These are phyloP conservation scores for Watersipora subatra DNA, from an alignment of 1,140 invertebrate species.

Conservation along the genomic window DNA sequence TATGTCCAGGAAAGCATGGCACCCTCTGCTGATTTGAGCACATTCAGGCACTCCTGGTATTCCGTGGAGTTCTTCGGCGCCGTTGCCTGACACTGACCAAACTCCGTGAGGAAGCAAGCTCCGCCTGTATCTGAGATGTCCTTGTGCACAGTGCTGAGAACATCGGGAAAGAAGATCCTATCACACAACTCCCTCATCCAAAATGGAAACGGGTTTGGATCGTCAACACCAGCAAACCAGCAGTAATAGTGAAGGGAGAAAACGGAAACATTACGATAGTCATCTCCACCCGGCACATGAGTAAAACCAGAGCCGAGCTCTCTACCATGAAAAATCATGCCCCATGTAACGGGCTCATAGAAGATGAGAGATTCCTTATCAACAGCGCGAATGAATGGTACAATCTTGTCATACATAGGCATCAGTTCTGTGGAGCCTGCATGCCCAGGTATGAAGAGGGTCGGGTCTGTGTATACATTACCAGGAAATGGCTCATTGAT, in stretches of 20 bases:
- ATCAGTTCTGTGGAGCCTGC: constrained; percentile 17
- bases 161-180: constrained; percentile 9
- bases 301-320: constrained; percentile 17
- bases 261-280: constrained; percentile 11
- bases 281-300: constrained; percentile 15
- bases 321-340: constrained; percentile 13
- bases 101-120: constrained; percentile 20
- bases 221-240: constrained; percentile 12
- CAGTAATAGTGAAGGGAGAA: constrained; percentile 24
- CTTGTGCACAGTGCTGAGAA: constrained; percentile 7
- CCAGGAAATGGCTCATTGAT: constrained; percentile 27
- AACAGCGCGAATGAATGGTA: constrained; percentile 15
- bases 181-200: constrained; percentile 15
- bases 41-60: constrained; percentile 15
- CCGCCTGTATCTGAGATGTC: constrained; percentile 14
- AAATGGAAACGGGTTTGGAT: constrained; percentile 4
- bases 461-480: constrained; percentile 15
- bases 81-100: constrained; percentile 19
- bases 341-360: constrained; percentile 25
- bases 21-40: constrained; percentile 16
- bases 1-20: constrained; percentile 21
- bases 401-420: constrained; percentile 17
- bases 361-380: constrained; percentile 19
- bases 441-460: constrained; percentile 17
- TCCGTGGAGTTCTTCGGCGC: constrained; percentile 6